phyloP scores from a whole-genome alignment of 2,888 invertebrate species.

The Poecilobothrus nobilitatus region DNA sequence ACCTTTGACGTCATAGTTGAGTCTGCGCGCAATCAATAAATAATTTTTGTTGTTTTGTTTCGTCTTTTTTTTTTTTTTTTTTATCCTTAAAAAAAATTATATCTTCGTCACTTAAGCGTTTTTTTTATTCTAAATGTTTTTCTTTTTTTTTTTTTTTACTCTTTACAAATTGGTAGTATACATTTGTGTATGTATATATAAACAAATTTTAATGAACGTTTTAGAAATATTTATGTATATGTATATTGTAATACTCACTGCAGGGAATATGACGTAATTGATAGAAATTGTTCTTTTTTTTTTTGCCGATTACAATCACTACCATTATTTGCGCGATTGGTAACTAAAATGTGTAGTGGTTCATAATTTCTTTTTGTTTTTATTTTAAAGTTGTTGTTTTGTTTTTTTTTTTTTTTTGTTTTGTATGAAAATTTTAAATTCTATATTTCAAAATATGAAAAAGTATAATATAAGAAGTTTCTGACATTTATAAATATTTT shows the following conservation, averaged over 20 bases:
- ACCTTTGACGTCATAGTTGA: background rate
- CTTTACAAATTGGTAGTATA: background rate
- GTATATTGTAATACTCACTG: background rate
- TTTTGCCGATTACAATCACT: constrained; percentile 6
- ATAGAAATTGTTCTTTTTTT: background rate
- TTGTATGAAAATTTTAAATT: background rate
- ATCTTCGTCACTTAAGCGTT: background rate
- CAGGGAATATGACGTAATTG: constrained; percentile 4
- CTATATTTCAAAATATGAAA: no score
- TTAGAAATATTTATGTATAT: background rate
- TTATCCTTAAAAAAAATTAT: background rate
- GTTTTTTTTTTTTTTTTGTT: background rate
- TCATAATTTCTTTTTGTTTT: background rate
- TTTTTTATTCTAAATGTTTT: background rate
- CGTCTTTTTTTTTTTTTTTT: background rate
- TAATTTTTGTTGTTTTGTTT: background rate
- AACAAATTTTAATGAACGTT: background rate
- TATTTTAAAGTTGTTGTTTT: background rate
- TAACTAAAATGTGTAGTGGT: background rate
- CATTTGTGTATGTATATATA: background rate
- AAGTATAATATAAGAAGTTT: no score
- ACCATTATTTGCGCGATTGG: background rate
- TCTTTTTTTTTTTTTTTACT: background rate
- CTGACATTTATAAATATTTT: no score
- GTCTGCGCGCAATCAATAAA: background rate